These are phyloP conservation scores for Vireo altiloquus DNA, from an alignment of 2,113 vertebrate species.

Conservation along the genomic window DNA sequence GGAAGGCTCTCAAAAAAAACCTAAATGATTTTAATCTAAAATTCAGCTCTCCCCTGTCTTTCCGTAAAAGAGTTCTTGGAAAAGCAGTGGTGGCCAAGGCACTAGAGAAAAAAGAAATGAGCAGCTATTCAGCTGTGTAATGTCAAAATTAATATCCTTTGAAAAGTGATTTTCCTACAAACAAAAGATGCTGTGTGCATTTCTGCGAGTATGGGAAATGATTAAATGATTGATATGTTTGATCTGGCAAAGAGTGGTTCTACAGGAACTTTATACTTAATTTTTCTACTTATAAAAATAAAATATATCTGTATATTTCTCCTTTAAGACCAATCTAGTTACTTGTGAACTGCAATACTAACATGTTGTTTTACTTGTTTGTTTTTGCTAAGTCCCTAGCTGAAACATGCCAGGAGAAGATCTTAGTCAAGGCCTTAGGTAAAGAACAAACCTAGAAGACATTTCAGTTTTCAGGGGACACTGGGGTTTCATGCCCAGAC, in stretches of 20 bases:
- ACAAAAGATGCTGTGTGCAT: neutral
- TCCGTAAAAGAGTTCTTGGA: neutral
- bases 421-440: neutral
- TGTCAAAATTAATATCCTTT: neutral
- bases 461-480: neutral
- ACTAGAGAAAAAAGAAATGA: neutral
- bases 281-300: neutral
- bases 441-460: neutral
- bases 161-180: neutral
- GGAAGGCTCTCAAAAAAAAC: neutral
- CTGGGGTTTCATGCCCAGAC: neutral
- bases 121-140: neutral
- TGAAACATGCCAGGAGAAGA: neutral
- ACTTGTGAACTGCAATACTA: neutral
- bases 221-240: neutral
- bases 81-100: neutral
- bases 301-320: neutral
- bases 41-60: neutral
- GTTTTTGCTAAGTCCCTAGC: neutral
- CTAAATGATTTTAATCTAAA: neutral
- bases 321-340: neutral
- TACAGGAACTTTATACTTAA: slow-evolving; percentile 6
- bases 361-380: neutral
- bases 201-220: neutral
- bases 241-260: slow-evolving; percentile 20